These are phyloP conservation scores for Meriones psammophilus DNA, from an alignment of 2,797 vertebrate genomes.

Conservation along the genomic window DNA sequence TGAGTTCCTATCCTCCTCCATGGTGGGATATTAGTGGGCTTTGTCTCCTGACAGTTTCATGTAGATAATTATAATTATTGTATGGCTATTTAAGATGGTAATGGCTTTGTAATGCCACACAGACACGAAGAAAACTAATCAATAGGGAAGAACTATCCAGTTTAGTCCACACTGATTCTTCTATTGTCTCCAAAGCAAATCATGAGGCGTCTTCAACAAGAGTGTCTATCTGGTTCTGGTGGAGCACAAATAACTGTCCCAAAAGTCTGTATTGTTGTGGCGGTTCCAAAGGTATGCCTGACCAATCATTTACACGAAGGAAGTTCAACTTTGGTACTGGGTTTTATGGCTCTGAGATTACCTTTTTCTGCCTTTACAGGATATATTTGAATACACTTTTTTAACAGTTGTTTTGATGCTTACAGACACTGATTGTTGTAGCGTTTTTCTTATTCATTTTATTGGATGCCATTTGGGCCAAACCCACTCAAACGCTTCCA, in stretches of 20 bases:
- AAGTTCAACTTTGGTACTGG: neutral
- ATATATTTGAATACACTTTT: neutral
- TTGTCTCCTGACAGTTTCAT: neutral
- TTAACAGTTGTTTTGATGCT: neutral
- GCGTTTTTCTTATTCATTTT: neutral
- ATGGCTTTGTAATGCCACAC: neutral
- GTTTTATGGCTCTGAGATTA: neutral
- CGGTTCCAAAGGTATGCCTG: neutral
- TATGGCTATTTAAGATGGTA: neutral
- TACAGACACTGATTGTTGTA: neutral
- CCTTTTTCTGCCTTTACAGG: neutral
- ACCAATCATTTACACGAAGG: neutral
- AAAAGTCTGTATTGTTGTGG: neutral
- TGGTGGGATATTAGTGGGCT: neutral
- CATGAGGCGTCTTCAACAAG: neutral
- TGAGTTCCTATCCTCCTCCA: neutral
- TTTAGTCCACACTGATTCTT: neutral
- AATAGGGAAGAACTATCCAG: neutral
- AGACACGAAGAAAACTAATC: neutral
- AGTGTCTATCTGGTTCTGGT: neutral
- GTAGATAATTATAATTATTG: neutral
- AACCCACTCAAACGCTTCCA: neutral
- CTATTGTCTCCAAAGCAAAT: neutral
- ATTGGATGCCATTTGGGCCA: neutral
- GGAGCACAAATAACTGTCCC: neutral